Evolutionary conservation across 1,140 invertebrate species (phyloP), one percentile per base, ranked within the genome.

Genomic region (Reticulitermes speratus): DNA sequence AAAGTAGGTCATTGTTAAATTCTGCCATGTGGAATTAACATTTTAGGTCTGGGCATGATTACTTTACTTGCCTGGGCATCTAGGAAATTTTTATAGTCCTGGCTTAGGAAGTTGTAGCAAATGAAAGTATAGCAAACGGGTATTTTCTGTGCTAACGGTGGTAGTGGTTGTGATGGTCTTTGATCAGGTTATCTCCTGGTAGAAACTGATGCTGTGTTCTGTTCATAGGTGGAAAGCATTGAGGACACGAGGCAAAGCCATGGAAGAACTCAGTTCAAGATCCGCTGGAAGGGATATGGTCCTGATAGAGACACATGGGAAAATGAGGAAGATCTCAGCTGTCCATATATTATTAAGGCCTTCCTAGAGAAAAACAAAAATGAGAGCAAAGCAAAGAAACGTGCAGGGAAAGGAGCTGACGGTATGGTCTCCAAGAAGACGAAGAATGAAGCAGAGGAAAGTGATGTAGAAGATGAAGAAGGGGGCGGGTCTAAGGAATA

Each of bases 241-340:
- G 84, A 83, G 14, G 87, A 38, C 30, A 23, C 38, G 16, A 82
- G 32, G n/a, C 75, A 48, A 32, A 92, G 94, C 25, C 94, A 94
- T 89, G 95, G 95, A 0, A 93, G 94, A 69, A 91, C 93, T 6
- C 93, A 95, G 89, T 97, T 96, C 89, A 91, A 95, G 32, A 95
- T 97, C 1, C 92, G 96, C 87, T 97, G 96, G 96, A 96, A 96
- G 88, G 96, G 96, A 0, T 97, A 96, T 89, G 92, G 92, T 69
- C 92, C 93, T 59, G 93, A 94, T 85, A 93, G 93, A 86, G 96
- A 97, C 89, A 96, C 96, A 0, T 97, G 96, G 96, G 96, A 97
- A 89, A 94, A 95, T 2, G 94, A 96, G 88, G 93, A 94, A 52
- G 95, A 96, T 85, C 89, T 97, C 0, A 94, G 93, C 84, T 96